phyloP scores from a whole-genome alignment of 2,888 invertebrate genomes.

The Drosophila pseudotalamancana region DNA sequence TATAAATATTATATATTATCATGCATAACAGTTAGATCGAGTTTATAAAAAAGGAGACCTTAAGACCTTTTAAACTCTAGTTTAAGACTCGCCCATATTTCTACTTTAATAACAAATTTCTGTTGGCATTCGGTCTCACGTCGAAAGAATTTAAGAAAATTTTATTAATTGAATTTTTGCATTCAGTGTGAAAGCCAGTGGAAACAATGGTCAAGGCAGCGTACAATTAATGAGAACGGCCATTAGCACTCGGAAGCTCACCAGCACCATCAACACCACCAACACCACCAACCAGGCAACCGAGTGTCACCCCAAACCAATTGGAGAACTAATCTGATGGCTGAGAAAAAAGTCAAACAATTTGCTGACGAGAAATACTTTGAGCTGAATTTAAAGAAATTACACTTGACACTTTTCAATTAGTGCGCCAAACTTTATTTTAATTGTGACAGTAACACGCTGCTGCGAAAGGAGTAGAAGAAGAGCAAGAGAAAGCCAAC shows the following conservation, averaged over 20 bases:
- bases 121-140: no score
- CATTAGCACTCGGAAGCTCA: constrained; percentile 35
- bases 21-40: no score
- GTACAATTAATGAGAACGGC: constrained; percentile 46
- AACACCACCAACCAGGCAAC: background rate
- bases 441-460: constrained; percentile 81
- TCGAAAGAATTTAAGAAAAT: constrained; percentile 10
- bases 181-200: background rate
- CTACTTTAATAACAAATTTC: no score
- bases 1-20: no score
- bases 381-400: constrained; percentile 69
- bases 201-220: constrained; percentile 3
- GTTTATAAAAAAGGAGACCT: no score
- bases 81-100: no score
- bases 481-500: constrained; percentile 28
- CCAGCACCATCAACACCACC: background rate
- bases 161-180: constrained; percentile 21
- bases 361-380: constrained; percentile 48
- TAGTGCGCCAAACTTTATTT: constrained; percentile 76
- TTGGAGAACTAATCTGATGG: constrained; percentile 43
- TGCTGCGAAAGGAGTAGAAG: constrained; percentile 34
- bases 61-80: no score
- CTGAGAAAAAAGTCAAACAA: constrained; percentile 59
- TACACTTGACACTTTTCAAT: constrained; percentile 79
- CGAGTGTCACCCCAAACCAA: background rate